phyloP scores from a whole-genome alignment of 2,113 vertebrate species.

The Phyllostomus discolor region DNA sequence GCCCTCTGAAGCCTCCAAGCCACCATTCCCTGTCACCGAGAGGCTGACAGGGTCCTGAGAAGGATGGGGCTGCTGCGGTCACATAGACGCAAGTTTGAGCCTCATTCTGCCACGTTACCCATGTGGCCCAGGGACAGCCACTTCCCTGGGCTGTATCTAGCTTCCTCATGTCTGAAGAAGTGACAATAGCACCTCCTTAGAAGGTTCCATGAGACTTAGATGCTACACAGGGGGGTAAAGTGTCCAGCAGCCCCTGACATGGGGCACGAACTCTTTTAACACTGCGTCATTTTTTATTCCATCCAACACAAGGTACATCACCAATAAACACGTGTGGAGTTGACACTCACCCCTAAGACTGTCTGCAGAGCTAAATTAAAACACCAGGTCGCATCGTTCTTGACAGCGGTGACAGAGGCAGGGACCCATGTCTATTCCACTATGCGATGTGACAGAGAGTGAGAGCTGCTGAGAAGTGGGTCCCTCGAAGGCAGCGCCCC shows the following conservation, averaged over 20 bases:
- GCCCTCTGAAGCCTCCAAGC: not conserved
- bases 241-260: fast-evolving
- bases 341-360: not conserved
- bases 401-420: not conserved
- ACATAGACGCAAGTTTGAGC: not conserved
- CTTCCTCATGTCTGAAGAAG: not conserved
- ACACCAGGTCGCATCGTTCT: not conserved
- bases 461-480: not conserved
- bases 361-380: not conserved
- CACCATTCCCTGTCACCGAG: not conserved
- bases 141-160: not conserved
- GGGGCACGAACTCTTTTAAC: not conserved
- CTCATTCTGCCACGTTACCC: not conserved
- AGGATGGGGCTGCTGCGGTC: not conserved
- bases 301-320: not conserved
- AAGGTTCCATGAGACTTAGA: not conserved
- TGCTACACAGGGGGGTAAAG: fast-evolving
- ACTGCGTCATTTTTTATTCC: not conserved
- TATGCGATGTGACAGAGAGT: not conserved
- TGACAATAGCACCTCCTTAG: not conserved
- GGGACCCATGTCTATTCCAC: not conserved
- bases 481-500: not conserved
- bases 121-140: not conserved
- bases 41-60: not conserved
- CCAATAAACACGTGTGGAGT: not conserved